Percentiles rank a stretch among this genome's conserved stretches.
Evolutionary conservation across 2,888 invertebrate genomes (phyloP).

Genomic region (Philereme transversata): DNA sequence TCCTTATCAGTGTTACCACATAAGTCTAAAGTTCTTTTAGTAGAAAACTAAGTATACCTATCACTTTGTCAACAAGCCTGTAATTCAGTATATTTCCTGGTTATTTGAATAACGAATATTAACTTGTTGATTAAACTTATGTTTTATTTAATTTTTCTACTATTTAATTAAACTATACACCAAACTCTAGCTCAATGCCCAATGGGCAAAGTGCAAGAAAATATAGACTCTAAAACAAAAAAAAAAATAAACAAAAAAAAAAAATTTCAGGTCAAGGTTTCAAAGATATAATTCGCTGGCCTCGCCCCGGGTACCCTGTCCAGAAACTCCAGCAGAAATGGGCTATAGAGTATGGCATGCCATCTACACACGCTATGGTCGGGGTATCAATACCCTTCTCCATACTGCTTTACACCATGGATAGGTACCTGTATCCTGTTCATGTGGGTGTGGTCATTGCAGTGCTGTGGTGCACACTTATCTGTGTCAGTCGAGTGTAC

Average conservation of each 20-base stretch:
- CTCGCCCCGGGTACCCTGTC: conserved; percentile 93
- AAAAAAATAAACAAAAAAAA: not conserved
- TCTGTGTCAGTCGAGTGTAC: conserved; percentile 94
- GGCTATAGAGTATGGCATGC: conserved; percentile 97
- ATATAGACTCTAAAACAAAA: not conserved
- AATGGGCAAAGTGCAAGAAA: not conserved
- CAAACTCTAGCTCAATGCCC: too few species aligned
- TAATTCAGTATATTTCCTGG: not conserved
- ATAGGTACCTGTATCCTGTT: conserved; percentile 89
- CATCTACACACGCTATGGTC: conserved; percentile 97
- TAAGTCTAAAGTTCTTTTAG: too few species aligned
- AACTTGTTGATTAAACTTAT: too few species aligned
- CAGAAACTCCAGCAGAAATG: conserved; percentile 93
- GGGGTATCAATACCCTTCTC: conserved; percentile 95
- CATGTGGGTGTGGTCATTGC: conserved; percentile 84
- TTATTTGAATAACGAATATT: not conserved
- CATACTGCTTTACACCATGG: conserved; percentile 90
- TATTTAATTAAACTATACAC: too few species aligned
- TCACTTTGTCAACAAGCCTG: not conserved
- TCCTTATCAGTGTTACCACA: too few species aligned
- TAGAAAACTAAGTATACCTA: not conserved
- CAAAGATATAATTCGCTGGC: conserved; percentile 94
- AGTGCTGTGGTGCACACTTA: conserved; percentile 88
- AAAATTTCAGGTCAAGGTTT: conserved; percentile 89
- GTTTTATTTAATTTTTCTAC: too few species aligned